Conservation (phyloP, 2,113 vertebrate genomes). For the Kryptolebias marmoratus region DNA sequence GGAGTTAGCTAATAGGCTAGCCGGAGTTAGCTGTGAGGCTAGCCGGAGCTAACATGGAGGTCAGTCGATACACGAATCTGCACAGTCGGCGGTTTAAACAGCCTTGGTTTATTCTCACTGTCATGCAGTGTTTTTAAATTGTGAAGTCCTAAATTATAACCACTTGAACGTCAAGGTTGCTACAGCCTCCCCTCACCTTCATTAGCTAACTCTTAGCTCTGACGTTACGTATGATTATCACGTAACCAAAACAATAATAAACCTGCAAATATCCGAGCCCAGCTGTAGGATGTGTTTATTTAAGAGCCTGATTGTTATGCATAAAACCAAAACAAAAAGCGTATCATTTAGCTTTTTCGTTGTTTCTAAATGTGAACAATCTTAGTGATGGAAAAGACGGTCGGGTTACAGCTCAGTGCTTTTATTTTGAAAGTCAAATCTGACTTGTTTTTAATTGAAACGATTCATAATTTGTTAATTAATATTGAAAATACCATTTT, state of each 20-base stretch:
- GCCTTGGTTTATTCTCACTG: background rate
- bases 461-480: background rate
- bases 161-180: too few species aligned
- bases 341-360: background rate
- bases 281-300: background rate
- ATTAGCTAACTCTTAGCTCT: constrained; percentile 27
- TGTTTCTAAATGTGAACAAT: background rate
- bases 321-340: background rate
- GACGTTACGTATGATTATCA: constrained; percentile 37
- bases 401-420: constrained; percentile 4
- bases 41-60: constrained; percentile 44
- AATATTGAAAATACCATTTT: background rate
- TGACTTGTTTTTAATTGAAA: background rate
- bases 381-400: background rate
- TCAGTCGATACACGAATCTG: constrained; percentile 30
- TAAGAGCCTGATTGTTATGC: background rate
- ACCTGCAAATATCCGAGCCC: background rate
- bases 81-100: too few species aligned
- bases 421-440: background rate
- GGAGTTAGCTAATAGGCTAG: constrained; percentile 29
- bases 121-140: background rate
- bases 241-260: background rate
- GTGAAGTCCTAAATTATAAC: background rate
- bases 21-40: constrained; percentile 14
- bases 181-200: background rate